A percentile compares a stretch with the other conserved stretches of the same genome.
phyloP scores from a whole-genome alignment of 2,113 vertebrate genomes.

The Ploceus nigricollis region DNA sequence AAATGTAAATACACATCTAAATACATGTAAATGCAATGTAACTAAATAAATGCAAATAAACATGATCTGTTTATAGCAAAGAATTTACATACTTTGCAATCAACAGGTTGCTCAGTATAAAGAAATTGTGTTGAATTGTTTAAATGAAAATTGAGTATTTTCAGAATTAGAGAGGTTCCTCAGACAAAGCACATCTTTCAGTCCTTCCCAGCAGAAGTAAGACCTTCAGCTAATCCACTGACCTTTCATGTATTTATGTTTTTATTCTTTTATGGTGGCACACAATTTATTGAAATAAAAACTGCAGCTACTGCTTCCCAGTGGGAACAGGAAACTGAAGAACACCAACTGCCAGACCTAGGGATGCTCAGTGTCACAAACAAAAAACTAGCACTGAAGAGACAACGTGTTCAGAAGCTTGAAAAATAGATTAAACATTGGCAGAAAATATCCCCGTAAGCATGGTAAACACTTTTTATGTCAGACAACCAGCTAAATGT shows the following conservation, averaged over 20 bases:
- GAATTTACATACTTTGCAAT: not conserved
- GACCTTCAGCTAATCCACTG: not conserved
- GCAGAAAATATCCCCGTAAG: not conserved
- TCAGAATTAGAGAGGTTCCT: not conserved
- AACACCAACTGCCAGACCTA: not conserved
- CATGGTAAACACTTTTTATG: not conserved
- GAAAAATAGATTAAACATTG: not conserved
- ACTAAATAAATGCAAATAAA: not conserved
- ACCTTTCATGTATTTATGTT: not conserved
- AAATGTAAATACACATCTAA: not conserved
- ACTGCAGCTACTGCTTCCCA: not conserved
- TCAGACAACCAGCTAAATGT: not conserved
- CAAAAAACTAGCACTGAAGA: not conserved
- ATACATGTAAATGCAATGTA: not conserved
- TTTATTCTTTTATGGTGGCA: not conserved
- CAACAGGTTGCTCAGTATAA: rapidly evolving
- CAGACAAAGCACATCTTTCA: not conserved
- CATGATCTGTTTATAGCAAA: not conserved
- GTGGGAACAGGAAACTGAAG: not conserved
- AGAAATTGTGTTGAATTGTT: not conserved
- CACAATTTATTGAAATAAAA: not conserved
- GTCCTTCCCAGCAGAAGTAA: not conserved
- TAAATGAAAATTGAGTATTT: not conserved
- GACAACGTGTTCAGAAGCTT: not conserved
- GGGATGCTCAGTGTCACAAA: not conserved